Evolutionary conservation across 2,888 invertebrate species (phyloP), one percentile per base, ranked within the genome.

Genomic region (Parnassius apollo): DNA sequence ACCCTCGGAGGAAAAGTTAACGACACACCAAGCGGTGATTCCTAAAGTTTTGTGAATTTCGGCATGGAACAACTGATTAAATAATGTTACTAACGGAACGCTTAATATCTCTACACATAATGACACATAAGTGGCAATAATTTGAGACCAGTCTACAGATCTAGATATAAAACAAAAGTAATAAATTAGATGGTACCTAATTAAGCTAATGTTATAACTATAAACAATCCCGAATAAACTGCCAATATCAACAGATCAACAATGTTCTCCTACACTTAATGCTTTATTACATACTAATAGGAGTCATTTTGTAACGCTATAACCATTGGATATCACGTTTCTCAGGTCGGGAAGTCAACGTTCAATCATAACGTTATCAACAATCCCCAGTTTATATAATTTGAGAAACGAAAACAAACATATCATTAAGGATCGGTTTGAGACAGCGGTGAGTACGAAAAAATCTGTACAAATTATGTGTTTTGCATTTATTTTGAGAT

Each of bases 311-410:
- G 8, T 9, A 46, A 45, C n/a, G 18, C n/a, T n/a, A n/a, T n/a
- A n/a, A 11, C 48, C 1, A 12, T 7, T 4, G n/a, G 4, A 7
- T 42, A 45, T 45, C 45, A 45, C n/a, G 46, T 46, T 7, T 35
- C 12, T 51, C 13, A 53, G 62, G 62, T 62, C 62, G 58, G n/a
- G 11, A n/a, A 22, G 58, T 62, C 54, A 53, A 3, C 4, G 8
- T 49, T 3, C 22, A 54, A 2, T 25, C 46, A 46, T 11, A 46
- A 4, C 12, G 54, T 57, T 54, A 62, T 62, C 57, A 46, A 9
- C n/a, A 8, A 35, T 42, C 18, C 18, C 9, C 1, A 45, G 58
- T 46, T 54, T 58, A 62, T 62, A 62, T 62, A 62, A 35, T 58
- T 58, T 48, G 54, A 44, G 9, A 49, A 44, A 12, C 45, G 52